A percentile compares a stretch with the other conserved stretches of the same genome.
phyloP scores from a whole-genome alignment of 2,113 vertebrate genomes.

The Sprattus sprattus region DNA sequence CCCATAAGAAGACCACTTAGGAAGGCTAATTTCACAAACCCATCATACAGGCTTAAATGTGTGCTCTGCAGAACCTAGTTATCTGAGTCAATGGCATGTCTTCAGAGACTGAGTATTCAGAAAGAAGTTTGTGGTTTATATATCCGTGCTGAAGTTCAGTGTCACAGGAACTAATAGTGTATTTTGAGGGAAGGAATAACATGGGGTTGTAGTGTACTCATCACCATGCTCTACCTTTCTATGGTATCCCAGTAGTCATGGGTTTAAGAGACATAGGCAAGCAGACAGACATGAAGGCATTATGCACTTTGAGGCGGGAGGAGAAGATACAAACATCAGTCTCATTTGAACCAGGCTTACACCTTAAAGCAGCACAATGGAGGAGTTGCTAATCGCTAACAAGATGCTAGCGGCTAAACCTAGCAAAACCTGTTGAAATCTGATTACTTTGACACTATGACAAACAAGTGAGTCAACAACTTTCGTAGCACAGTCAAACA shows the following conservation, averaged over 20 bases:
- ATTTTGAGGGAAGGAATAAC: not conserved
- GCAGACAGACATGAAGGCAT: not conserved
- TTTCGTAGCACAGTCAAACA: too few species aligned
- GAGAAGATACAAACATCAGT: not conserved
- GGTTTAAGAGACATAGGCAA: not conserved
- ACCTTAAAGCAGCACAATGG: not conserved
- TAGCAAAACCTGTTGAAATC: too few species aligned
- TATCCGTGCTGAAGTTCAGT: not conserved
- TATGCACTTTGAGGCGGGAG: not conserved
- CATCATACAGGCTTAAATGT: not conserved
- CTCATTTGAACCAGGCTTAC: not conserved
- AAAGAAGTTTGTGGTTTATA: not conserved
- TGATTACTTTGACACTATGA: too few species aligned
- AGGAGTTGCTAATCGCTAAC: too few species aligned
- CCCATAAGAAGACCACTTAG: too few species aligned
- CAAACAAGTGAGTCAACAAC: too few species aligned
- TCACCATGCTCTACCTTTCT: not conserved
- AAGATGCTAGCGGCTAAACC: too few species aligned
- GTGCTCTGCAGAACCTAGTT: not conserved
- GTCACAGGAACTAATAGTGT: not conserved
- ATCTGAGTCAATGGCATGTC: not conserved
- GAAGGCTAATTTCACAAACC: too few species aligned
- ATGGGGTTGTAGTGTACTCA: not conserved
- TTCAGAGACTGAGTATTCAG: not conserved
- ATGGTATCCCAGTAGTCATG: not conserved